Evolutionary conservation across 2,888 invertebrate genomes (phyloP).

Genomic region (Plutella xylostella): DNA sequence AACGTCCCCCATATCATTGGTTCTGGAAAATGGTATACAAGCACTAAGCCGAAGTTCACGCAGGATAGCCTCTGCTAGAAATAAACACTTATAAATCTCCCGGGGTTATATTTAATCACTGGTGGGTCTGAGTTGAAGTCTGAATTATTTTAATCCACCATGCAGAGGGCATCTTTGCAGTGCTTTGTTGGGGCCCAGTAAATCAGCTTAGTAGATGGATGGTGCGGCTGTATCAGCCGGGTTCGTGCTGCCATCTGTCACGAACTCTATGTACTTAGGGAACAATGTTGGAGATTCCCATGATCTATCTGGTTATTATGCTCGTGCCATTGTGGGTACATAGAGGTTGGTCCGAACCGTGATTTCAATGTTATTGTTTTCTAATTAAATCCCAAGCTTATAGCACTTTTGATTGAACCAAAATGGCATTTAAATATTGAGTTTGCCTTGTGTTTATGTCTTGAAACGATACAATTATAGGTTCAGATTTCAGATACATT

Average conservation of each 20-base stretch:
- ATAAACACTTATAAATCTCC: slow-evolving; percentile 66
- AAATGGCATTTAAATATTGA: too few relatives aligned
- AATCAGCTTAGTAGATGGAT: slow-evolving; percentile 62
- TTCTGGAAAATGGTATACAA: too few relatives aligned
- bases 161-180: slow-evolving; percentile 47
- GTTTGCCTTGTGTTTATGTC: too few relatives aligned
- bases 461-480: too few relatives aligned
- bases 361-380: too few relatives aligned
- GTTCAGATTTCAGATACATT: too few relatives aligned
- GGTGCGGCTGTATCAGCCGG: slow-evolving; percentile 42
- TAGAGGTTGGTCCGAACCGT: too few relatives aligned
- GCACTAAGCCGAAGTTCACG: neutral
- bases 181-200: slow-evolving; percentile 51
- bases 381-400: too few relatives aligned
- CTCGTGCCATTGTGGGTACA: too few relatives aligned
- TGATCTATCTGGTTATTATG: too few relatives aligned
- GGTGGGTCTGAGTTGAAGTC: slow-evolving; percentile 46
- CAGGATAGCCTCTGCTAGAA: slow-evolving; percentile 25
- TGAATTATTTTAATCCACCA: slow-evolving; percentile 56
- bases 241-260: slow-evolving; percentile 42
- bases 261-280: slow-evolving; percentile 4
- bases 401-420: too few relatives aligned
- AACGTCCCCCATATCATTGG: too few relatives aligned
- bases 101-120: slow-evolving; percentile 61
- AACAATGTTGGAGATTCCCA: slow-evolving; percentile 3